Conservation (phyloP, 1,140 invertebrate species). For the Zaprionus africanus region DNA sequence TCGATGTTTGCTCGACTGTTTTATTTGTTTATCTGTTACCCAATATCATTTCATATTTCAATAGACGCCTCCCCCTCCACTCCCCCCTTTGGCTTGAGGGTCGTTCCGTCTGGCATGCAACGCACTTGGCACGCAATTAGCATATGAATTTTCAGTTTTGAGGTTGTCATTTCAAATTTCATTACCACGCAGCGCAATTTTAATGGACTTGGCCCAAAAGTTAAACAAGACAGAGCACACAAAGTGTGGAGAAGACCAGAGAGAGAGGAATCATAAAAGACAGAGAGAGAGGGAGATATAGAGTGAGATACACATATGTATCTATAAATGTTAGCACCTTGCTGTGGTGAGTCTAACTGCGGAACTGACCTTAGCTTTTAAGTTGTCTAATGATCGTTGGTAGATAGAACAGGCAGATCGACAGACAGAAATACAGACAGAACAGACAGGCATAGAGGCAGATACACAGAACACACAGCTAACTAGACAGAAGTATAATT, state of each 20-base stretch:
- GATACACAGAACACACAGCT: no score
- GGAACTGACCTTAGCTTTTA: conserved; percentile 31
- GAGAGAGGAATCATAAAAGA: not conserved
- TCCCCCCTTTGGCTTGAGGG: conserved; percentile 32
- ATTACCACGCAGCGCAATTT: conserved; percentile 37
- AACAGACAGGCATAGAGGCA: no score
- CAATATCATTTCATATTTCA: conserved; percentile 47
- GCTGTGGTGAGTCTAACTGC: conserved; percentile 15
- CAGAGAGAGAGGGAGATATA: not conserved
- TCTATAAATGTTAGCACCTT: conserved; percentile 17
- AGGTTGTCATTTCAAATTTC: conserved; percentile 62
- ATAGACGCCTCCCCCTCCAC: not conserved
- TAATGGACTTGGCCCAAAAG: conserved; percentile 48
- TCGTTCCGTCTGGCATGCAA: conserved; percentile 59
- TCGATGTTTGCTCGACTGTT: conserved; percentile 20
- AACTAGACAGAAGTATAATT: no score
- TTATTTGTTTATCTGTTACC: conserved; percentile 41
- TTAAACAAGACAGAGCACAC: not conserved
- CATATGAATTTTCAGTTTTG: conserved; percentile 58
- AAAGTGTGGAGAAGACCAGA: not conserved
- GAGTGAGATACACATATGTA: not conserved
- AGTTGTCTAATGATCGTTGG: conserved; percentile 32
- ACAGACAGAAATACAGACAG: no score
- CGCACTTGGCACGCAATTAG: conserved; percentile 70
- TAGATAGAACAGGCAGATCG: conserved; percentile 2